A percentile compares a stretch with the other conserved stretches of the same genome.
Evolutionary conservation across 2,113 vertebrate species (phyloP).

Genomic region (Spilogale gracilis): DNA sequence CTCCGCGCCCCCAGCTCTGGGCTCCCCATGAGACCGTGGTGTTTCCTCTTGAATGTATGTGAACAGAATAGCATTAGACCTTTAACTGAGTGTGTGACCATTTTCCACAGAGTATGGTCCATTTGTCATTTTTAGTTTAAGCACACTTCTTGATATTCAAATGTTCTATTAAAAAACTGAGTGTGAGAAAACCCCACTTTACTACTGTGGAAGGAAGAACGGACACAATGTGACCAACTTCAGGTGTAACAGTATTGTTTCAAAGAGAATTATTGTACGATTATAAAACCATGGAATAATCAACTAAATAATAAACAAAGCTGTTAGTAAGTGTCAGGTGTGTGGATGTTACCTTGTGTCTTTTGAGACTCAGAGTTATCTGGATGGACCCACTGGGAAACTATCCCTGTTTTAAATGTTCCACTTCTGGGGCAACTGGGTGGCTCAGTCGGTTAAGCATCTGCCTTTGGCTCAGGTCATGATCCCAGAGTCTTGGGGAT

Average conservation of each 20-base stretch:
- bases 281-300: slow-evolving; percentile 83
- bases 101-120: slow-evolving; percentile 81
- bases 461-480: no score
- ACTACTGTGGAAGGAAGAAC: slow-evolving; percentile 84
- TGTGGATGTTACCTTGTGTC: slow-evolving; percentile 51
- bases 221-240: slow-evolving; percentile 73
- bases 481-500: no score
- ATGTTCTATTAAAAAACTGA: slow-evolving; percentile 86
- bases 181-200: slow-evolving; percentile 79
- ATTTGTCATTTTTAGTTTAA: slow-evolving; percentile 73
- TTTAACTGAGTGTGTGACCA: slow-evolving; percentile 78
- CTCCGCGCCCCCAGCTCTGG: not conserved
- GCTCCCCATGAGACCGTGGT: not conserved
- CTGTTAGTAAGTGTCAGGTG: slow-evolving; percentile 84
- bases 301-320: slow-evolving; percentile 88
- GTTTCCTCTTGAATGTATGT: slow-evolving; percentile 56
- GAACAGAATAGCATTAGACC: slow-evolving; percentile 73
- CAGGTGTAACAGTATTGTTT: slow-evolving; percentile 82
- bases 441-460: no score
- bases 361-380: not conserved
- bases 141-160: slow-evolving; percentile 83
- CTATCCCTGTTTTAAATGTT: not conserved
- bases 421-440: not conserved
- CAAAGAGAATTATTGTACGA: slow-evolving; percentile 83
- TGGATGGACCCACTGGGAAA: not conserved